Percentiles rank a stretch among this genome's conserved stretches.
phyloP scores from a whole-genome alignment of 2,888 invertebrate genomes.

The Hydroisotoma schaefferi region DNA sequence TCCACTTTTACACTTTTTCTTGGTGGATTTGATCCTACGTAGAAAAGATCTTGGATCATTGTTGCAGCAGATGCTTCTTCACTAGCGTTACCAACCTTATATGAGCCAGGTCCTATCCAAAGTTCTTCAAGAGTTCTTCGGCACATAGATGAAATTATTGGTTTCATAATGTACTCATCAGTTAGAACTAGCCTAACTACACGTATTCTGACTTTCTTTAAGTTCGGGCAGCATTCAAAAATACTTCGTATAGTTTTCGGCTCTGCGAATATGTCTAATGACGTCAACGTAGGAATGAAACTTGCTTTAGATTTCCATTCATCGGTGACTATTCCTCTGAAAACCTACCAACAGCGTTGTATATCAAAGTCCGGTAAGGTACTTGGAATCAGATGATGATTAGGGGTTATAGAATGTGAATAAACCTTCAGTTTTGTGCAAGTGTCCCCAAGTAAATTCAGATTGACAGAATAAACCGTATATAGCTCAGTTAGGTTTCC shows the following conservation, averaged over 20 bases:
- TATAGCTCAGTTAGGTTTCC: slow-evolving; percentile 29
- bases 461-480: slow-evolving; percentile 33
- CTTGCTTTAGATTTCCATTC: slow-evolving; percentile 29
- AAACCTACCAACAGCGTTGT: slow-evolving; percentile 21
- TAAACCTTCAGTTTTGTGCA: slow-evolving; percentile 18
- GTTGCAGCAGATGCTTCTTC: neutral
- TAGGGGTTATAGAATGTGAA: neutral
- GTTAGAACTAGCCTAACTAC: slow-evolving; percentile 14
- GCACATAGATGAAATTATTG: slow-evolving; percentile 34
- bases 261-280: slow-evolving; percentile 33
- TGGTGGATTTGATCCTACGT: neutral
- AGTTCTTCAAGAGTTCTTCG: slow-evolving; percentile 31
- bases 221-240: slow-evolving; percentile 31
- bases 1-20: neutral
- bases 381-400: too few species aligned
- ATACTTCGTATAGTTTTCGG: slow-evolving; percentile 30
- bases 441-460: slow-evolving; percentile 30
- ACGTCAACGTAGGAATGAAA: slow-evolving; percentile 25
- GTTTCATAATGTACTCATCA: slow-evolving; percentile 24
- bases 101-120: slow-evolving; percentile 38
- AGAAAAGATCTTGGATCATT: neutral
- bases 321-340: slow-evolving; percentile 26
- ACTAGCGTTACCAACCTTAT: neutral
- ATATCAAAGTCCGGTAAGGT: too few species aligned
- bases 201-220: slow-evolving; percentile 27